phyloP scores from a whole-genome alignment of 2,888 invertebrate species.

The Acrobasis consociella region DNA sequence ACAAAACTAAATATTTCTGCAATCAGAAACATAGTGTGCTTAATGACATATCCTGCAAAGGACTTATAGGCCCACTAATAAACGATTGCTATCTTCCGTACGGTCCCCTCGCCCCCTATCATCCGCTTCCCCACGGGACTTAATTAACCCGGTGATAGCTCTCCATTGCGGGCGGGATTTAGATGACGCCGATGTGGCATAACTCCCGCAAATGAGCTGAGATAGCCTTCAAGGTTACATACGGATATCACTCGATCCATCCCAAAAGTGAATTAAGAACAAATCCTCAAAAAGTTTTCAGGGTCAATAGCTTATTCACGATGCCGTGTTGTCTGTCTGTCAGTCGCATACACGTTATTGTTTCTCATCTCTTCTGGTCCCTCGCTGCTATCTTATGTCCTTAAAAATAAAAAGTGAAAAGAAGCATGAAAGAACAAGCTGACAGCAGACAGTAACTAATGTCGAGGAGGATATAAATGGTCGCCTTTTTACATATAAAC shows the following conservation, averaged over 20 bases:
- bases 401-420: background rate
- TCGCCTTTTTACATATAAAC: constrained; percentile 7
- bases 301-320: too few species aligned
- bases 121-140: constrained; percentile 1
- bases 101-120: background rate
- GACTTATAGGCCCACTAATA: too few species aligned
- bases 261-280: too few species aligned
- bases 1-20: too few species aligned
- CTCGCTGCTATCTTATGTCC: background rate
- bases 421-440: background rate
- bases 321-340: too few species aligned
- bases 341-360: background rate
- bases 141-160: constrained; percentile 13
- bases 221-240: background rate
- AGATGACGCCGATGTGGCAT: constrained; percentile 7
- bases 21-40: too few species aligned
- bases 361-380: background rate
- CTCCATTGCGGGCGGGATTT: background rate
- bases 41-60: too few species aligned
- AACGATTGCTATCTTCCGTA: background rate
- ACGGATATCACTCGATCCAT: too few species aligned
- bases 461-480: constrained; percentile 1
- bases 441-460: constrained; percentile 15
- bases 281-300: too few species aligned
- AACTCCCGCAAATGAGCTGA: background rate